Evolutionary conservation across 2,797 vertebrate species (phyloP).

Genomic region (Gila robusta): DNA sequence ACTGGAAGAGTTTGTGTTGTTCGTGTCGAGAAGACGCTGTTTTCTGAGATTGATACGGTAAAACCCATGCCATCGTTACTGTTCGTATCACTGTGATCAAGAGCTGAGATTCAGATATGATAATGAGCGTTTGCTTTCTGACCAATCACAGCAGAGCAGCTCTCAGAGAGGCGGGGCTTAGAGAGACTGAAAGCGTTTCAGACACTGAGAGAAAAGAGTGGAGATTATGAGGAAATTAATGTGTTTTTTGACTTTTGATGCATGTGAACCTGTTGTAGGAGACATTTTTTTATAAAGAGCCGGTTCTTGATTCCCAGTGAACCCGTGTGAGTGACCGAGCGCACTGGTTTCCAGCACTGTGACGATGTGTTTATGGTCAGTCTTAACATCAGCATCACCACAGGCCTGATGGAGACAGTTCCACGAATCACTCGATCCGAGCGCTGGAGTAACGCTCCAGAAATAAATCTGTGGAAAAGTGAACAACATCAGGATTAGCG

Average conservation of each 20-base stretch:
- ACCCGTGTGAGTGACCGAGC: background rate
- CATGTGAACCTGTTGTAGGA: background rate
- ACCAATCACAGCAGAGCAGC: background rate
- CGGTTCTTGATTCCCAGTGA: background rate
- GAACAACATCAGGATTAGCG: slow-evolving; percentile 38
- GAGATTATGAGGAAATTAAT: background rate
- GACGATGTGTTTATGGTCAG: slow-evolving; percentile 59
- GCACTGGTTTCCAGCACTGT: background rate
- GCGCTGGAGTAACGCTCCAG: slow-evolving; percentile 13
- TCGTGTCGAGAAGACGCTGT: background rate
- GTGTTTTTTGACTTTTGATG: fast-evolving
- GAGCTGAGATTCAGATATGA: background rate
- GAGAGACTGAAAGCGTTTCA: background rate
- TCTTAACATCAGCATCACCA: slow-evolving; percentile 51
- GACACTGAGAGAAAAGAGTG: background rate
- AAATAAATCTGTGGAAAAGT: slow-evolving; percentile 39
- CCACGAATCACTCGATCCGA: slow-evolving; percentile 4
- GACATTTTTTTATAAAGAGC: background rate
- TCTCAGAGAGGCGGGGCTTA: background rate
- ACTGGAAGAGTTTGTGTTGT: background rate
- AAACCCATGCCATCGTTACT: too few relatives aligned
- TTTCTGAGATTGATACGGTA: background rate
- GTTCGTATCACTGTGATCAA: too few relatives aligned
- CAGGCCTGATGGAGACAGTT: slow-evolving; percentile 17
- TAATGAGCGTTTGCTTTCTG: background rate